A percentile compares a stretch with the other conserved stretches of the same genome.
Evolutionary conservation across 2,888 invertebrate species (phyloP).

Genomic region (Hirtodrosophila histrioides): DNA sequence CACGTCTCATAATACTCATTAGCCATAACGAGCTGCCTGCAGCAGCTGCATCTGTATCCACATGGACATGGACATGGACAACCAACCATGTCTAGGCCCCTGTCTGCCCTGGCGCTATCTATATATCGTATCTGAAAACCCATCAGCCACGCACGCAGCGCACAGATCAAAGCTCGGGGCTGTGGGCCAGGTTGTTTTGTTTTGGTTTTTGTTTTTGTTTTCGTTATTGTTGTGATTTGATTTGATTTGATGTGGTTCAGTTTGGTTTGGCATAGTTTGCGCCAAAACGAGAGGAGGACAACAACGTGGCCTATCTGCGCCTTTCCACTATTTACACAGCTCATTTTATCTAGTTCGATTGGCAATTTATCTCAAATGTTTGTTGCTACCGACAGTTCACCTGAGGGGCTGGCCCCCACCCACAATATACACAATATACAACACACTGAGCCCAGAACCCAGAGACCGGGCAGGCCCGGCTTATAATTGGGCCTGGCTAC

Average conservation of each 20-base stretch:
- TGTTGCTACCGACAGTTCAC: conserved; percentile 33
- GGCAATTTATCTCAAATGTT: conserved; percentile 74
- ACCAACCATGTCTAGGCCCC: conserved; percentile 18
- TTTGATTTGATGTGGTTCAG: conserved; percentile 45
- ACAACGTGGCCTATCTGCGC: conserved; percentile 64
- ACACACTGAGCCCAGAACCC: no score
- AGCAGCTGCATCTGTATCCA: conserved; percentile 43
- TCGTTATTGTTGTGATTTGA: conserved; percentile 26
- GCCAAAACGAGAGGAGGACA: background rate
- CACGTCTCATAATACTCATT: conserved; percentile 71
- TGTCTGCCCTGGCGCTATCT: conserved; percentile 11
- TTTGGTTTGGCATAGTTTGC: conserved; percentile 29
- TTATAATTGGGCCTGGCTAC: conserved; percentile 62
- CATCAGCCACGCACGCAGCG: conserved; percentile 55
- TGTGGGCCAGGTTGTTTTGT: conserved; percentile 16
- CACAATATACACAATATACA: background rate
- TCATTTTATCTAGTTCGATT: conserved; percentile 78
- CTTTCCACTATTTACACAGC: conserved; percentile 75
- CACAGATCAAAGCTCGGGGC: conserved; percentile 59
- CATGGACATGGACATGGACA: conserved; percentile 10
- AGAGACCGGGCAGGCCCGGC: conserved; percentile 11
- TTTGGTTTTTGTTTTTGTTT: conserved; percentile 25
- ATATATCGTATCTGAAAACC: conserved; percentile 46
- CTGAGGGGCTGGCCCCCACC: conserved; percentile 13
- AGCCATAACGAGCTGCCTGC: conserved; percentile 69